Base-by-base conservation (phyloP, 2,888 invertebrate genomes). In the Formica aserva region DNA sequence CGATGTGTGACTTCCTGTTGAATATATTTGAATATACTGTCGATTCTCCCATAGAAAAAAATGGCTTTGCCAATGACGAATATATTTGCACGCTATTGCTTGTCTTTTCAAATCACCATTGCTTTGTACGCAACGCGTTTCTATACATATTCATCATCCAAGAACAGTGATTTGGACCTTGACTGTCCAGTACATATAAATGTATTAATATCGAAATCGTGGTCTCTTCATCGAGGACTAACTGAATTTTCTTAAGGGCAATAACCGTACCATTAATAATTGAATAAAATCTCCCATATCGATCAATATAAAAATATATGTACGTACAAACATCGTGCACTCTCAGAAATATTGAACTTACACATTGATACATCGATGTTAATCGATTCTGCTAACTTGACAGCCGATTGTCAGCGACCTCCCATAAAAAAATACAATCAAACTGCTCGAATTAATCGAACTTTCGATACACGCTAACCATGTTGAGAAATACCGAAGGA, bases 361-460 rank as follows among this genome's bases (percentile, higher is more conserved):
- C 38, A 35, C 15, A 41, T 77, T 62, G 66, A 22, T 29, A 32
- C n/a, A 32, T 6, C 8, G 18, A 32, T 22, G 57, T 38, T 66
- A 74, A 65, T n/a, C n/a, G 26, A 60, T 22, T 48, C 35, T 77
- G 69, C 65, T 82, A 62, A 65, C 52, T 6, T 83, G 81, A 83
- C 85, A 72, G 35, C 18, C 15, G 55, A 67, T 60, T 45, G 48
- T 48, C 35, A 41, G 11, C 3, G 48, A 63, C 32, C 35, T n/a
- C 13, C 22, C 32, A 35, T 6, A 57, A 60, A 71, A 71, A 1
- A 22, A 52, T 6, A 3, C 0, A n/a, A 2, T 5, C 11, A 57
- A 45, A 76, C 18, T 52, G 0, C 3, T 52, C 55, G 22, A 57
- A 57, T 38, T 38, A 52, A 22, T 22, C 1, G 38, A 57, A 15